Evolutionary conservation across 2,888 invertebrate genomes (phyloP).

Genomic region (Lysandra coridon): DNA sequence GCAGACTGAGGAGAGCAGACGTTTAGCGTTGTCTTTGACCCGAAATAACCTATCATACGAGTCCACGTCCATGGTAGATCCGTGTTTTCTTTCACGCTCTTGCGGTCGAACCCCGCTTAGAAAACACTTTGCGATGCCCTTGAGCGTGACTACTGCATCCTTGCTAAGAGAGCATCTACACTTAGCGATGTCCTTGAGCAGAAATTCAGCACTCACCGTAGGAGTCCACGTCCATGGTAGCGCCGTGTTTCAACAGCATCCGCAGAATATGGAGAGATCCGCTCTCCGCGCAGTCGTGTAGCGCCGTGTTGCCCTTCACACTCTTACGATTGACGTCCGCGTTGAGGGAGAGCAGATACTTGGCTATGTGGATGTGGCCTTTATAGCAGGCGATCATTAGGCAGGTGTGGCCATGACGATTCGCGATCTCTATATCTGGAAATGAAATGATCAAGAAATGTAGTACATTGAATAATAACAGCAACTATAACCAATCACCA

Average conservation of each 20-base stretch:
- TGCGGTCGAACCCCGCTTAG: too few species aligned
- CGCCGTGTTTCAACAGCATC: constrained; percentile 91
- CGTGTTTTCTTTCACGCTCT: too few species aligned
- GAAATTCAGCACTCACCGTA: constrained; percentile 82
- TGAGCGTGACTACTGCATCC: too few species aligned
- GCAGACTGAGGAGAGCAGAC: too few species aligned
- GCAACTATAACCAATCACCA: too few species aligned
- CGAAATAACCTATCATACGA: too few species aligned
- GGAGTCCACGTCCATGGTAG: constrained; percentile 95
- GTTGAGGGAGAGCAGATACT: constrained; percentile 90
- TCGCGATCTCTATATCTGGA: constrained; percentile 96
- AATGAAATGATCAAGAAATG: constrained; percentile 37
- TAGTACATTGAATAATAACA: too few species aligned
- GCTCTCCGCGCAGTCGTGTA: constrained; percentile 98
- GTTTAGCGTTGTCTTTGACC: too few species aligned
- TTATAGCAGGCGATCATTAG: constrained; percentile 99
- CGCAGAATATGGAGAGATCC: constrained; percentile 96
- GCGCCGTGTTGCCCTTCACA: constrained; percentile 96
- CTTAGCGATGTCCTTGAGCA: background rate
- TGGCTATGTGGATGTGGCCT: constrained; percentile 94
- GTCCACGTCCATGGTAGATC: too few species aligned
- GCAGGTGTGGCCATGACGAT: constrained; percentile 97
- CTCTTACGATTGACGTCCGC: constrained; percentile 97
- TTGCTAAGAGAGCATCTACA: too few species aligned
- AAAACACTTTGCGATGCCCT: too few species aligned